phyloP scores from a whole-genome alignment of 1,140 invertebrate genomes.

The Portunus trituberculatus region DNA sequence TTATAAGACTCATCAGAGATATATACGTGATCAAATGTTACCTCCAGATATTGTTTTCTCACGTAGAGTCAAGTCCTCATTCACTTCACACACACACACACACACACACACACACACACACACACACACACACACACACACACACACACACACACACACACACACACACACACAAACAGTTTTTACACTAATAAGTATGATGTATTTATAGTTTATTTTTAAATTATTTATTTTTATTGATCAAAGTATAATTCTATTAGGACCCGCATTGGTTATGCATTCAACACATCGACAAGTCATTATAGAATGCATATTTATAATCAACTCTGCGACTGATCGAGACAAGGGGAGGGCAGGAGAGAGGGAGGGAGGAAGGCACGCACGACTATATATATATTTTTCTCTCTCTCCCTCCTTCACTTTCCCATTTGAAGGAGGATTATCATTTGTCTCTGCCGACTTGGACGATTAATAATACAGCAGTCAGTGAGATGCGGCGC shows the following conservation, averaged over 20 bases:
- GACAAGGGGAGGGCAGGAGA: background rate
- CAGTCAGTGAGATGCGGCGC: background rate
- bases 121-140: no score
- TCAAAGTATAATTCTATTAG: no score
- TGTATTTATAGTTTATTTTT: background rate
- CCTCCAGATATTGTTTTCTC: no score
- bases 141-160: no score
- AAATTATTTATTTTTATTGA: background rate
- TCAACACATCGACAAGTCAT: constrained; percentile 20
- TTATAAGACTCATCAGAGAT: no score
- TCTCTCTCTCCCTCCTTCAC: background rate
- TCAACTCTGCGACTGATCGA: background rate
- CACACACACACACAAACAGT: no score
- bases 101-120: no score
- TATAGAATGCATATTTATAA: background rate
- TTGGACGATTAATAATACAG: background rate
- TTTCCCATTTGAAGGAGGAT: background rate
- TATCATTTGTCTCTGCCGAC: constrained; percentile 2
- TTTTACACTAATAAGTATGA: no score
- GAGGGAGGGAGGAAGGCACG: no score
- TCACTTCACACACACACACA: no score
- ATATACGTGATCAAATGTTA: no score
- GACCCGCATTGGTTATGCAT: background rate
- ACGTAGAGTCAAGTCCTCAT: no score
- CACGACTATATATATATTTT: background rate